phyloP scores from a whole-genome alignment of 2,888 invertebrate species.

The Teinopalpus imperialis region DNA sequence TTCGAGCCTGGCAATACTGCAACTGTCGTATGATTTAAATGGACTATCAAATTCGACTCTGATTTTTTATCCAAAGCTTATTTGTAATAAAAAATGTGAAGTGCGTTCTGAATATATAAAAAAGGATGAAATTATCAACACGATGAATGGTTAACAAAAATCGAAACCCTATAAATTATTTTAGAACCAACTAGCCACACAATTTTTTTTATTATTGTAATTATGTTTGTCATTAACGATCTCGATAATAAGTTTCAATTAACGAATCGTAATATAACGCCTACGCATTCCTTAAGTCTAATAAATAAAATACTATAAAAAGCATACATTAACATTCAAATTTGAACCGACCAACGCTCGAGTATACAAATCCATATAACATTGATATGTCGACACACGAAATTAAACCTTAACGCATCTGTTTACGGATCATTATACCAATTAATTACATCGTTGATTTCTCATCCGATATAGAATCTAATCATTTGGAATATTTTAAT shows the following conservation, averaged over 20 bases:
- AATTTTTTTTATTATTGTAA: too few relatives aligned
- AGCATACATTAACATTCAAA: slow-evolving; percentile 10
- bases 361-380: not conserved
- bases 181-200: too few relatives aligned
- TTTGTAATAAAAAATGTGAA: too few relatives aligned
- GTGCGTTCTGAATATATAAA: too few relatives aligned
- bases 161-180: too few relatives aligned
- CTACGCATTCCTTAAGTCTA: slow-evolving; percentile 19
- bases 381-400: slow-evolving; percentile 1
- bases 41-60: too few relatives aligned
- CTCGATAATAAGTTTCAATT: slow-evolving; percentile 23
- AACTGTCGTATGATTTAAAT: slow-evolving; percentile 14
- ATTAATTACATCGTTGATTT: not conserved
- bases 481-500: slow-evolving; percentile 23
- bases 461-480: slow-evolving; percentile 11
- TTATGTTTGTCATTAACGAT: slow-evolving; percentile 22
- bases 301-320: slow-evolving; percentile 22
- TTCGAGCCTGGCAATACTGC: not conserved
- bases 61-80: too few relatives aligned
- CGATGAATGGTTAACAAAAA: too few relatives aligned
- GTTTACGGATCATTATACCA: not conserved
- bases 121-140: too few relatives aligned
- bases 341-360: slow-evolving; percentile 5
- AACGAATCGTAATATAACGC: slow-evolving; percentile 21
- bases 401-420: not conserved